These are phyloP conservation scores for Cardiocondyla obscurior DNA, from an alignment of 1,140 invertebrate species.

Conservation along the genomic window DNA sequence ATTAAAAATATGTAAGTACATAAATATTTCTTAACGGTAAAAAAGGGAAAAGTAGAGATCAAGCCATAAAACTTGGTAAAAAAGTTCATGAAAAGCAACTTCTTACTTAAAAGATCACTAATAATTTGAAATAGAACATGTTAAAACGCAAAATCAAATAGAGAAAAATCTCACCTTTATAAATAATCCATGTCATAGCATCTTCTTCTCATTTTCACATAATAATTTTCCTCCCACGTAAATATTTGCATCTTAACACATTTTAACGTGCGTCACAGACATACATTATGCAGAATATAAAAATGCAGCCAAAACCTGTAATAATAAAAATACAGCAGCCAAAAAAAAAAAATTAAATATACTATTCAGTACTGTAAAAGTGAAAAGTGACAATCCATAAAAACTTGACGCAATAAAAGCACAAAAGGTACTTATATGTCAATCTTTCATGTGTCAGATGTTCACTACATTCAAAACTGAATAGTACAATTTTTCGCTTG, in stretches of 20 bases:
- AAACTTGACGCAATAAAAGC: not conserved
- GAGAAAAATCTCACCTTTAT: conserved; percentile 63
- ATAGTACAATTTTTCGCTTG: conserved; percentile 5
- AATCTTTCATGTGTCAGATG: not conserved
- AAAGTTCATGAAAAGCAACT: conserved; percentile 59
- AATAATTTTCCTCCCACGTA: not conserved
- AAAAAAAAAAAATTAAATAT: not conserved
- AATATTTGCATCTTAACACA: not conserved
- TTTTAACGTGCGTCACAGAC: not conserved
- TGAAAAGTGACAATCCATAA: not conserved
- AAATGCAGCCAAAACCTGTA: not conserved
- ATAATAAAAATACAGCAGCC: not conserved
- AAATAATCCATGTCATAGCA: conserved; percentile 3
- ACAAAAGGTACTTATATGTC: conserved; percentile 14
- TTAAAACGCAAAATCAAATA: conserved; percentile 47
- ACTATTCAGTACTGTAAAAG: not conserved
- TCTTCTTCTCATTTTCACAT: conserved; percentile 50
- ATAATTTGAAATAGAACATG: conserved; percentile 40
- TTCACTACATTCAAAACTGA: not conserved
- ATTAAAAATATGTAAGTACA: not conserved
- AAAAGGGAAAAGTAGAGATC: conserved; percentile 54
- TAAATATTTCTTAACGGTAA: conserved; percentile 49
- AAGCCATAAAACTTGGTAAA: conserved; percentile 66
- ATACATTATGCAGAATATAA: not conserved
- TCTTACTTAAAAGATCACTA: conserved; percentile 58